phyloP scores from a whole-genome alignment of 2,797 vertebrate genomes.

The Microtus californicus region DNA sequence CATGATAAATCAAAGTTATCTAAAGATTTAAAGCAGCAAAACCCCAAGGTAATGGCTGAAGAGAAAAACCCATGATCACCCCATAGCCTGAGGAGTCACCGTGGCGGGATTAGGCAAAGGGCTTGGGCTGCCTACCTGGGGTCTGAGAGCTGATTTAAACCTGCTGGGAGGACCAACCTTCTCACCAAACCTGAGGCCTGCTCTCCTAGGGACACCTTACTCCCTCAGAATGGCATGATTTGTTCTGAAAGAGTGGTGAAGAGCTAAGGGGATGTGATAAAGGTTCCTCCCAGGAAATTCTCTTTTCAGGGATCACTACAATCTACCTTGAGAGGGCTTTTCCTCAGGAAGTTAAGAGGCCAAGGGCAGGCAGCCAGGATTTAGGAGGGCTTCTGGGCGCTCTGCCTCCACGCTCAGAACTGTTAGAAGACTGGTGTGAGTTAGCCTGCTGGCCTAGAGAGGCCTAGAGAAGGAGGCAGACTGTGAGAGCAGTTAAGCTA shows the following conservation, averaged over 20 bases:
- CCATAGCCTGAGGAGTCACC: neutral
- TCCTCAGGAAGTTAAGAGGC: neutral
- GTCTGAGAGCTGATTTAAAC: neutral
- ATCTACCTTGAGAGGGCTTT: neutral
- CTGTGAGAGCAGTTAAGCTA: neutral
- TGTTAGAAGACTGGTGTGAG: neutral
- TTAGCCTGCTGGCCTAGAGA: neutral
- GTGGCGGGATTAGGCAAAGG: neutral
- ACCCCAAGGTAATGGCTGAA: conserved; percentile 76
- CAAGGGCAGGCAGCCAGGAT: neutral
- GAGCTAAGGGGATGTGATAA: neutral
- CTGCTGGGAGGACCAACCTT: neutral
- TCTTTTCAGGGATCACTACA: neutral
- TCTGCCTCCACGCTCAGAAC: neutral
- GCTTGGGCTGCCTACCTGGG: neutral
- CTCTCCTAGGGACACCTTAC: neutral
- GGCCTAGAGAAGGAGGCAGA: neutral
- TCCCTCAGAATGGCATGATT: neutral
- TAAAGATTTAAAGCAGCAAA: conserved; percentile 78
- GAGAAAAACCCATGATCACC: conserved; percentile 34
- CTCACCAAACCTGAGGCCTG: neutral
- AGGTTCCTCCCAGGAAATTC: neutral
- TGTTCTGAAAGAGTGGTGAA: neutral
- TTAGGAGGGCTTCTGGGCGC: neutral
- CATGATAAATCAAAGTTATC: conserved; percentile 85